phyloP scores from a whole-genome alignment of 2,888 invertebrate genomes.

The Brenthis daphne region DNA sequence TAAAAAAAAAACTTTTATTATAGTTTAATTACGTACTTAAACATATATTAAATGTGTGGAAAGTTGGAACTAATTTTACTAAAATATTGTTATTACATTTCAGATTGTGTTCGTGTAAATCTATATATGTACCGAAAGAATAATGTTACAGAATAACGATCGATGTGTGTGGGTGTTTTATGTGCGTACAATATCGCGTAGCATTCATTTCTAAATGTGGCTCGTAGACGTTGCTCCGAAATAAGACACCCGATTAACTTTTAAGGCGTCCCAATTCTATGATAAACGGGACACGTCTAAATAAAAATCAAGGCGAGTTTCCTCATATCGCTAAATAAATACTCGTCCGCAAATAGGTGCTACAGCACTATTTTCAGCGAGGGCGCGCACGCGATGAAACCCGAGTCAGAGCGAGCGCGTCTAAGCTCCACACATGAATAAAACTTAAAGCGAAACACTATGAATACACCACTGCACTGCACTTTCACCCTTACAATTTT shows the following conservation, averaged over 20 bases:
- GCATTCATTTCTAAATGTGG: constrained; percentile 34
- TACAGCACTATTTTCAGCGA: constrained; percentile 78
- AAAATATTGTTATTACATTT: too few species aligned
- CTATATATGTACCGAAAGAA: constrained; percentile 25
- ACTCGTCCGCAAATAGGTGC: constrained; percentile 79
- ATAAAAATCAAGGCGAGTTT: constrained; percentile 74
- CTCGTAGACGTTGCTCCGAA: constrained; percentile 24
- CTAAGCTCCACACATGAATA: constrained; percentile 36
- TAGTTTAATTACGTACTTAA: too few species aligned
- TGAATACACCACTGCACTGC: constrained; percentile 55
- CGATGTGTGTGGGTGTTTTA: constrained; percentile 31
- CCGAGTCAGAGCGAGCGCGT: constrained; percentile 60
- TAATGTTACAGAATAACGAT: constrained; percentile 21
- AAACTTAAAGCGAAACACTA: constrained; percentile 42
- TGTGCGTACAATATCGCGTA: constrained; percentile 30
- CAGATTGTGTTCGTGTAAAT: background rate
- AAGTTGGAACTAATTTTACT: too few species aligned
- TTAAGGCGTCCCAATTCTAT: constrained; percentile 53
- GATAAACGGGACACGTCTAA: constrained; percentile 72
- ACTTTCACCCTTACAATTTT: constrained; percentile 39
- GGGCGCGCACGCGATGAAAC: constrained; percentile 76
- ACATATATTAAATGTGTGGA: too few species aligned
- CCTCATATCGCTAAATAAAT: constrained; percentile 80
- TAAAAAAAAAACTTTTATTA: too few species aligned
- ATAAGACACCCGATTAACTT: constrained; percentile 39